Evolutionary conservation across 1,140 invertebrate genomes (phyloP), one percentile per base, ranked within the genome.

Genomic region (Fopius arisanus): DNA sequence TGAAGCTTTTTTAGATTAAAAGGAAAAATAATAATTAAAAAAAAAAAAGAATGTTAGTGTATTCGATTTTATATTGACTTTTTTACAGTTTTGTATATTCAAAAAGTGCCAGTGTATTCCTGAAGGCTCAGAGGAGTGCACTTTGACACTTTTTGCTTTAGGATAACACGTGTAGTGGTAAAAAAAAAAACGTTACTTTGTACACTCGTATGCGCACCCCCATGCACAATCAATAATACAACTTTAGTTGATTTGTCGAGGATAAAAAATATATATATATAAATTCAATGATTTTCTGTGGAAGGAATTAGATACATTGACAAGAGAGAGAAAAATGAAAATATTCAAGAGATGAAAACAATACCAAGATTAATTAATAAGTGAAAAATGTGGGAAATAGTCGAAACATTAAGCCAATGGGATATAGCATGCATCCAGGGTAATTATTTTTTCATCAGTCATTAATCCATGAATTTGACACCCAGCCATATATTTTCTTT

Each of bases 21-120:
- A 74, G n/a, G 40, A 71, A 9, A 74, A 72, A 69, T 16, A 54
- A 62, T 37, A 29, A 67, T 70, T 31, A 74, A 31, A 14, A 73
- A 48, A 71, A 66, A 74, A 71, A 75, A 77, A 63, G 54, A 77
- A 78, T 70, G 67, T 79, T 79, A 79, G 76, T 78, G 75, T 79
- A 76, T 80, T 78, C 75, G 67, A 79, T 79, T 77, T 81, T 77
- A 63, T 79, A 80, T 80, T 79, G 74, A 80, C 76, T 79, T 81
- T 81, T 81, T 79, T 81, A 81, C 80, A 76, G 76, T 80, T 80
- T 81, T 79, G 75, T 81, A 78, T 78, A 75, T 75, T 74, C 63
- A 77, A 78, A 78, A 75, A 54, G 51, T 74, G 21, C 29, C 21
- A 40, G 74, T 75, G 29, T 76, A 43, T 75, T 78, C 72, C 75